These are phyloP conservation scores for Drosophila pseudotakahashii DNA, from an alignment of 2,888 invertebrate genomes.

Conservation along the genomic window DNA sequence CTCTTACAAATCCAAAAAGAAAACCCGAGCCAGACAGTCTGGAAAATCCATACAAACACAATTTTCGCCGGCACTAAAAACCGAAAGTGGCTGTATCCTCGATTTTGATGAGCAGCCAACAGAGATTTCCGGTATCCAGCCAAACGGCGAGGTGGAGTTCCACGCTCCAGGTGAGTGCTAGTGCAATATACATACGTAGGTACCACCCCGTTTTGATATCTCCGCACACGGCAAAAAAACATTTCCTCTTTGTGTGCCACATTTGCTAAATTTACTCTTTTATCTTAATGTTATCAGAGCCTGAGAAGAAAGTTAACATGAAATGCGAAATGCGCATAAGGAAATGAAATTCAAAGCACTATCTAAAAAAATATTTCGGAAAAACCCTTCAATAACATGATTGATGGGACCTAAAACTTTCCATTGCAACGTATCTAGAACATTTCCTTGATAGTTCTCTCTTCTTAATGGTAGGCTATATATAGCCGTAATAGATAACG, in stretches of 20 bases:
- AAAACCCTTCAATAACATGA: not conserved
- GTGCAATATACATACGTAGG: not conserved
- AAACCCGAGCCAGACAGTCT: conserved; percentile 20
- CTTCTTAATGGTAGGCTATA: not conserved
- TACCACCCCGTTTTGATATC: conserved; percentile 1
- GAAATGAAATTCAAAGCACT: not conserved
- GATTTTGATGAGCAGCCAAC: conserved; percentile 31
- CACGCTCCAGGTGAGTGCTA: conserved; percentile 28
- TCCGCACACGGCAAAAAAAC: not conserved
- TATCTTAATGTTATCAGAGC: no score
- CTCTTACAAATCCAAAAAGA: conserved; percentile 3
- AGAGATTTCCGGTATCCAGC: conserved; percentile 33
- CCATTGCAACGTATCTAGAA: not conserved
- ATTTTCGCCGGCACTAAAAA: conserved; percentile 31
- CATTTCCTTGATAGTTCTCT: not conserved
- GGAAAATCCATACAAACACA: conserved; percentile 21
- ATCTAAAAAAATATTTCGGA: not conserved
- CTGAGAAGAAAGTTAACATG: not conserved
- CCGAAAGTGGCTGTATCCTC: conserved; percentile 34
- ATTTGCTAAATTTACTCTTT: not conserved
- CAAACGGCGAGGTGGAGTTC: conserved; percentile 22
- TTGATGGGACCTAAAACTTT: not conserved
- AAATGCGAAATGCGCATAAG: not conserved
- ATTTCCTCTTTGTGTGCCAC: not conserved
- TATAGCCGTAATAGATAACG: not conserved